These are phyloP conservation scores for Elaphurus davidianus DNA, from an alignment of 2,113 vertebrate genomes.

Conservation along the genomic window DNA sequence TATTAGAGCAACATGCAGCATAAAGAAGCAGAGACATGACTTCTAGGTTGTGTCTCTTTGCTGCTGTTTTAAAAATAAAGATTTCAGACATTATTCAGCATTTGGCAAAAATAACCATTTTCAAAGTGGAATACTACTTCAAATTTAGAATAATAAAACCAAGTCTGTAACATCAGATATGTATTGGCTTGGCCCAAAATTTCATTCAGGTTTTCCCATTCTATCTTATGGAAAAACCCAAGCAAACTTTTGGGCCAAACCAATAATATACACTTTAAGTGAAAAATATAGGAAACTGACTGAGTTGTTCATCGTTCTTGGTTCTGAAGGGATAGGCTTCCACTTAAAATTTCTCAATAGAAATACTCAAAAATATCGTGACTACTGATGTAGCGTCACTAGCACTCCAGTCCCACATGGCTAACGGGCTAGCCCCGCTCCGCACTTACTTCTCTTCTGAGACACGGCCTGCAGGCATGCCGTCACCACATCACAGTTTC, in stretches of 20 bases:
- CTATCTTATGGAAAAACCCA: background rate
- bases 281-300: background rate
- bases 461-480: conserved; percentile 96
- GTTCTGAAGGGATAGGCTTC: background rate
- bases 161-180: background rate
- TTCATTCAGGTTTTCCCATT: background rate
- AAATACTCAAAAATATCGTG: background rate
- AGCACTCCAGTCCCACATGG: fast-evolving
- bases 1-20: background rate
- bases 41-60: background rate
- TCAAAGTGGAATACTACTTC: conserved; percentile 11
- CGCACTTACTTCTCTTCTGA: conserved; percentile 93
- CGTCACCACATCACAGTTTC: conserved; percentile 94
- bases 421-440: background rate
- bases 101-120: background rate
- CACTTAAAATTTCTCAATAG: background rate
- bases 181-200: background rate
- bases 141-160: background rate
- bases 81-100: background rate
- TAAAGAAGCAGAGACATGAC: background rate
- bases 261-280: background rate
- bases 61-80: background rate
- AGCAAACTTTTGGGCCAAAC: background rate
- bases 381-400: background rate
- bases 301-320: background rate